Conservation (phyloP, 1,140 invertebrate species). For the Diabrotica undecimpunctata region DNA sequence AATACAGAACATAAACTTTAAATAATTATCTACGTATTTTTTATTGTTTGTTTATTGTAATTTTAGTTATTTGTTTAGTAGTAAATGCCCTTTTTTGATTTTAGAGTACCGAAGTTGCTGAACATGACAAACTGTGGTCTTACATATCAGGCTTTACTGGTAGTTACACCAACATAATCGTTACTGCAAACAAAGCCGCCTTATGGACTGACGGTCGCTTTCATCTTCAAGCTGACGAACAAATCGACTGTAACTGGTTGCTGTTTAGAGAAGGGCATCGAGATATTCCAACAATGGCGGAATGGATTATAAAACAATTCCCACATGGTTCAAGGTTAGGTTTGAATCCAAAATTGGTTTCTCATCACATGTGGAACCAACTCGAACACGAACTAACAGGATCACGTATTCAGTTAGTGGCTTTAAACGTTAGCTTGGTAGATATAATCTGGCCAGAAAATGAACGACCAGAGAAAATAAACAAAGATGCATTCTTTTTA, state of each 20-base stretch:
- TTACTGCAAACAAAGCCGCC: slow-evolving; percentile 71
- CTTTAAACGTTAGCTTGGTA: slow-evolving; percentile 70
- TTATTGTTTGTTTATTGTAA: too few relatives aligned
- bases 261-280: slow-evolving; percentile 68
- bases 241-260: slow-evolving; percentile 77
- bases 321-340: slow-evolving; percentile 66
- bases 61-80: too few relatives aligned
- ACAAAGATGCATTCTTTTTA: slow-evolving; percentile 47
- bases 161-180: slow-evolving; percentile 71
- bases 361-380: slow-evolving; percentile 54
- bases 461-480: slow-evolving; percentile 53
- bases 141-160: slow-evolving; percentile 89
- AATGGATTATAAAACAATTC: slow-evolving; percentile 67
- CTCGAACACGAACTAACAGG: slow-evolving; percentile 58
- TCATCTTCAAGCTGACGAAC: slow-evolving; percentile 68
- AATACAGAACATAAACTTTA: too few relatives aligned
- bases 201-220: slow-evolving; percentile 91
- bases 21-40: too few relatives aligned
- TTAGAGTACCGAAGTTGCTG: slow-evolving; percentile 63
- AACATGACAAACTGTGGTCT: slow-evolving; percentile 71
- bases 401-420: slow-evolving; percentile 57
- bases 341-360: slow-evolving; percentile 74
- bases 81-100: slow-evolving; percentile 9
- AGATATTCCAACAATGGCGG: slow-evolving; percentile 55
- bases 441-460: slow-evolving; percentile 77